A percentile compares a stretch with the other conserved stretches of the same genome.
Evolutionary conservation across 2,888 invertebrate species (phyloP).

Genomic region (Meta bourneti): DNA sequence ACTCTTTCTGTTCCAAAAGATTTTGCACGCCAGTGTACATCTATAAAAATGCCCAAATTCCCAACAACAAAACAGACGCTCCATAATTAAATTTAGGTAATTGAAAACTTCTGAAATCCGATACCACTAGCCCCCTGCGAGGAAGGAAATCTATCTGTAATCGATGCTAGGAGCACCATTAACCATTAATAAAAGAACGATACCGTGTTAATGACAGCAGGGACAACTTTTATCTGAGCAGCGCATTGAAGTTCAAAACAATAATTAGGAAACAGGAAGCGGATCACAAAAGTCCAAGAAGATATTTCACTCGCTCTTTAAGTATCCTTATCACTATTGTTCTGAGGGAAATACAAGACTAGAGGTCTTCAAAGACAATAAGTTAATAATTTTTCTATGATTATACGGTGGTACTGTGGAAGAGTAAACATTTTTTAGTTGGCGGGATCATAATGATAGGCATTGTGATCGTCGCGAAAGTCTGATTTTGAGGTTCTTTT

Average conservation of each 20-base stretch:
- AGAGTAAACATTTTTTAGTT: no score
- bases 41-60: neutral
- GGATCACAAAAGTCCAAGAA: constrained; percentile 10
- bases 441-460: neutral
- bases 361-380: constrained; percentile 2
- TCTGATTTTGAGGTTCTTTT: neutral
- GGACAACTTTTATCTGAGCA: constrained; percentile 38
- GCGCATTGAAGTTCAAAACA: constrained; percentile 8
- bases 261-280: constrained; percentile 30
- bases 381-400: neutral
- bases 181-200: constrained; percentile 52
- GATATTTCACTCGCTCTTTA: neutral
- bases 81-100: neutral
- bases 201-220: constrained; percentile 54
- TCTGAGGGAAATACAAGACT: neutral
- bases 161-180: constrained; percentile 23
- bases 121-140: neutral
- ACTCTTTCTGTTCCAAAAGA: no score
- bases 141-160: constrained; percentile 23
- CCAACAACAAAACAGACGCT: neutral
- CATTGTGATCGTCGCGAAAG: neutral
- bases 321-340: constrained; percentile 30
- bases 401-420: neutral
- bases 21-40: no score
- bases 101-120: neutral